These are phyloP conservation scores for Barbus barbus DNA, from an alignment of 2,113 vertebrate genomes.

Conservation along the genomic window DNA sequence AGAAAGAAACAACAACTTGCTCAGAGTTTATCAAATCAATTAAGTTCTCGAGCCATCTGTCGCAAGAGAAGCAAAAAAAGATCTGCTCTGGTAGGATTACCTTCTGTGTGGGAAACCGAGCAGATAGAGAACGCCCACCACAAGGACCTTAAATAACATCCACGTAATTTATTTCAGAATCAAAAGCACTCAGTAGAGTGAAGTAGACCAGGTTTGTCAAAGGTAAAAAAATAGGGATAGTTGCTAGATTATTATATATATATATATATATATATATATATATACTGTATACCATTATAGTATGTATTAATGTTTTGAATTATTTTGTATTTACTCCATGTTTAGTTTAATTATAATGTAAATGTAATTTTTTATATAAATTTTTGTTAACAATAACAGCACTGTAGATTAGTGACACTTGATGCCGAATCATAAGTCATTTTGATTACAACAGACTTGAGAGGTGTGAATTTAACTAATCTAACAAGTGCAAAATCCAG, in stretches of 20 bases:
- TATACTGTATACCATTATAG: no score
- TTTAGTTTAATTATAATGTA: no score
- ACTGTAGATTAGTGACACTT: no score
- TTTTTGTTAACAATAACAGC: no score
- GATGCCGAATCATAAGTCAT: no score
- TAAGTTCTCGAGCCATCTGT: conserved; percentile 27
- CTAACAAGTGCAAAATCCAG: not conserved
- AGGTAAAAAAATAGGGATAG: no score
- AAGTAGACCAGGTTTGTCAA: no score
- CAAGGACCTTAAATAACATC: not conserved
- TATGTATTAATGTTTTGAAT: no score
- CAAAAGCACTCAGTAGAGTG: not conserved
- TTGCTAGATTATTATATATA: no score
- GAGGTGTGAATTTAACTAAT: not conserved
- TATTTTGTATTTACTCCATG: no score
- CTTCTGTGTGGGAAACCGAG: not conserved
- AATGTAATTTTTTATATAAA: no score
- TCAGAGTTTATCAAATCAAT: conserved; percentile 17
- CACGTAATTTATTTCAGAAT: not conserved
- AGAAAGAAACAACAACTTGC: conserved; percentile 1
- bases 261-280: no score
- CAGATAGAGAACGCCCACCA: not conserved
- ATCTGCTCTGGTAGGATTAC: not conserved
- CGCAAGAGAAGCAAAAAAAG: not conserved
- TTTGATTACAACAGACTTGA: not conserved